Percentiles rank a stretch among this genome's conserved stretches.
Evolutionary conservation across 1,140 invertebrate genomes (phyloP).

Genomic region (Thaumatotibia leucotreta): DNA sequence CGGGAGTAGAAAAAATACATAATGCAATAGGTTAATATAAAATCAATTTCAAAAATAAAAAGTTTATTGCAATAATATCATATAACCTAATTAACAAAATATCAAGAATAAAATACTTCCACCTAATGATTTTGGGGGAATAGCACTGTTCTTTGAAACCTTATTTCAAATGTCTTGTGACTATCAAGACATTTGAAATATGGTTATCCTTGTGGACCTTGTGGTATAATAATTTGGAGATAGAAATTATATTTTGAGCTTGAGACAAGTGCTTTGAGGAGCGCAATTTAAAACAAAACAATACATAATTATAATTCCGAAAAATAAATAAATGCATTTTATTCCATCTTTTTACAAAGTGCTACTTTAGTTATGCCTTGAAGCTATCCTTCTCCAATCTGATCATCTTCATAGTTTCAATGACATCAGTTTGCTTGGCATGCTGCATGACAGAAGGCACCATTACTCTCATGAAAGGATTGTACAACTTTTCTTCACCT

Average conservation of each 20-base stretch:
- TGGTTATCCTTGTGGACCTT: too few species aligned
- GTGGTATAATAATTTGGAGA: too few species aligned
- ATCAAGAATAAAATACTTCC: slow-evolving; percentile 18
- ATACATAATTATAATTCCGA: too few species aligned
- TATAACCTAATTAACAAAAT: slow-evolving; percentile 7
- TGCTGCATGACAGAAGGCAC: slow-evolving; percentile 81
- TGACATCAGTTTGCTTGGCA: slow-evolving; percentile 77
- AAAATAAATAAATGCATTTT: too few species aligned
- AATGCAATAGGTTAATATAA: not conserved
- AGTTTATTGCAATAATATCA: slow-evolving; percentile 10
- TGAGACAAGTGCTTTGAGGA: too few species aligned
- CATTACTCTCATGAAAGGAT: slow-evolving; percentile 96
- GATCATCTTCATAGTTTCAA: slow-evolving; percentile 85
- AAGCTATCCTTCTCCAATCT: slow-evolving; percentile 88
- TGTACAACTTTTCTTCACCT: slow-evolving; percentile 91
- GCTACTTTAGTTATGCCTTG: slow-evolving; percentile 50
- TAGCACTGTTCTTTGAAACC: not conserved
- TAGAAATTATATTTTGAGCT: slow-evolving; percentile 15
- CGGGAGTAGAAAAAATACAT: too few species aligned
- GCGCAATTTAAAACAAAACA: too few species aligned
- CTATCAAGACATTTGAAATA: too few species aligned
- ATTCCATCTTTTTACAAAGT: too few species aligned
- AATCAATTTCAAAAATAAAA: too few species aligned
- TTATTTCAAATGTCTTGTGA: too few species aligned
- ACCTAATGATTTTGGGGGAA: too few species aligned